Conservation (phyloP, 2,797 vertebrate genomes). For the Schizothorax lantsangensis region DNA sequence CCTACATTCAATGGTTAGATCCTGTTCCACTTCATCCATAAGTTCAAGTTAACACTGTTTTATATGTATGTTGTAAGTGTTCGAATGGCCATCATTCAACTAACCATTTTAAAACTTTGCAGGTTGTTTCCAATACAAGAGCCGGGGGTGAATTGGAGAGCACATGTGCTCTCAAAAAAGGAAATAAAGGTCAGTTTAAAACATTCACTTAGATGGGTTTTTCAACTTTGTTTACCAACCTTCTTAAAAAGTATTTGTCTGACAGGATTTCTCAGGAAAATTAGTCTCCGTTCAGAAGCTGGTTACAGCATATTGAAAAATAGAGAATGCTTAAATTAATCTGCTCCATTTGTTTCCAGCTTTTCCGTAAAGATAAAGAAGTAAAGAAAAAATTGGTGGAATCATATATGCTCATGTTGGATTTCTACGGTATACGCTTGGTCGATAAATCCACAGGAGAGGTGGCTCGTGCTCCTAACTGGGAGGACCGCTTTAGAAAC, state of each 20-base stretch:
- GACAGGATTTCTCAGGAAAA: not conserved
- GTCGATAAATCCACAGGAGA: constrained; percentile 71
- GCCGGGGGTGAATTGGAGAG: constrained; percentile 84
- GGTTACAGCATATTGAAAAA: not conserved
- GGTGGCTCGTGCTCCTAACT: constrained; percentile 78
- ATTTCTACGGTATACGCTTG: constrained; percentile 90
- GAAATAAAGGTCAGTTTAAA: constrained; percentile 83
- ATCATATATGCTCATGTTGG: constrained; percentile 91
- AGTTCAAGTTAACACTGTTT: too few relatives aligned
- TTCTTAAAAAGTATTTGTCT: not conserved
- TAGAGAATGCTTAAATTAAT: not conserved
- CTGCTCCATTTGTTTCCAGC: constrained; percentile 68
- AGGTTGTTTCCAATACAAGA: constrained; percentile 95
- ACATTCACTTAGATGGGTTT: not conserved
- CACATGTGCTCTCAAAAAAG: constrained; percentile 76
- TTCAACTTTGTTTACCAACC: not conserved
- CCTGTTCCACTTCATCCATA: not conserved
- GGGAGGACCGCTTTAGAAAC: constrained; percentile 82
- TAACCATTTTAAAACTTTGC: constrained; percentile 22
- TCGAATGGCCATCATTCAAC: not conserved
- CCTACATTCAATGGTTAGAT: constrained; percentile 92
- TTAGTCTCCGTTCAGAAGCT: not conserved
- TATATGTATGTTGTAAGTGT: not conserved
- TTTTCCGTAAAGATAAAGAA: constrained; percentile 69
- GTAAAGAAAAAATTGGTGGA: constrained; percentile 76